Base-by-base conservation (phyloP, 2,113 vertebrate genomes). In the Microtus oregoni region DNA sequence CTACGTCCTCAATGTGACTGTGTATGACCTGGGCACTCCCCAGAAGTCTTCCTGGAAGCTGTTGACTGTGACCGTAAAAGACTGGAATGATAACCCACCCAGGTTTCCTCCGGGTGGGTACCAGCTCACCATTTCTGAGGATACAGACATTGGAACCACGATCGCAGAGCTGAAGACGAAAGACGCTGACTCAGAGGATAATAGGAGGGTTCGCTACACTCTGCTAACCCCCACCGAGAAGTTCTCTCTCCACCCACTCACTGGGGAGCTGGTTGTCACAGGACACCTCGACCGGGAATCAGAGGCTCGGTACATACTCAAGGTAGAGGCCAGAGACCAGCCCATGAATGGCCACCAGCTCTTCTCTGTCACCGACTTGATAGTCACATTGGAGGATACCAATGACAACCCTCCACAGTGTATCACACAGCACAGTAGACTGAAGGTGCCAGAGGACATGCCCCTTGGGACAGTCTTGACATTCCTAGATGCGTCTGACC, bases 381-480 rank as follows among this genome's bases (percentile, higher is more conserved):
- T 98, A 26, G 98, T 99, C 82, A 98, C 99, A 35, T 95, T 99
- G 91, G 98, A 99, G 94, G 99, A 99, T 92, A 93, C 98, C 28
- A 99, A 99, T 41, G 99, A 99, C 98, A 99, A 99, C 94, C 98
- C 99, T 26, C 99, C 99, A 0, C 99, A 98, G 63, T 99, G 99
- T 96, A 96, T 99, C 70, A 99, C 99, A 67, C 98, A 98, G 77
- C 44, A 98, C 92, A 99, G 98, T 97, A 99, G 97, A 15, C 98
- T 99, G 91, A 99, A 99, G 97, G 98, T 99, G 95, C 99, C 99
- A 0, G 99, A 99, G 92, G 99, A 99, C 92, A 91, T 99, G 44
- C 99, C 99, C 0, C 96, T 98, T 7, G 99, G 99, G 5, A 99
- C 99, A 0, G 85, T 99, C 26, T 97, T 99, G 0, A 98, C 99